Conservation (phyloP, 2,113 vertebrate genomes). For the Toxotes chatareus region DNA sequence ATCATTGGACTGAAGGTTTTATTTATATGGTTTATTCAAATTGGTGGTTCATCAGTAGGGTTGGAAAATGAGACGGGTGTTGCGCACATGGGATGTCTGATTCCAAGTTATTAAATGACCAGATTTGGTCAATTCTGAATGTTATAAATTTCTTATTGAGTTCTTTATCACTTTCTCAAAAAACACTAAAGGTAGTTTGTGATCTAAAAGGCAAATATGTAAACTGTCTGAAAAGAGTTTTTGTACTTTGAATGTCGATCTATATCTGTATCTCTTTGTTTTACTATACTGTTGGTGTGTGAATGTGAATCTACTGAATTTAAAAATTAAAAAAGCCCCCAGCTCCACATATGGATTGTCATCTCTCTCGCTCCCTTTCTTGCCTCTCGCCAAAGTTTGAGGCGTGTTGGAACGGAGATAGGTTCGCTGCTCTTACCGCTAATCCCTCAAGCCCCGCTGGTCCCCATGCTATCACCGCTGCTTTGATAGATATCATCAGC, state of each 20-base stretch:
- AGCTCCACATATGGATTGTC: conserved; percentile 22
- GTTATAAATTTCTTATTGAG: too few species aligned
- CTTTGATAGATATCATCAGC: conserved; percentile 52
- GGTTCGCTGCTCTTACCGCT: conserved; percentile 34
- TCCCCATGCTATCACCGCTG: conserved; percentile 44
- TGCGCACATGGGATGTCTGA: background rate
- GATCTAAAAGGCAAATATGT: too few species aligned
- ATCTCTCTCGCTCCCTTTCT: background rate
- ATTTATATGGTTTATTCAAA: conserved; percentile 21
- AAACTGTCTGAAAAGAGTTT: too few species aligned
- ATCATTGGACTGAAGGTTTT: conserved; percentile 23
- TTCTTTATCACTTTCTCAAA: too few species aligned
- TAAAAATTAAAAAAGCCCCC: conserved; percentile 2
- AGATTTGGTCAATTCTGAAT: too few species aligned
- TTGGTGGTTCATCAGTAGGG: background rate
- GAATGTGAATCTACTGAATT: conserved; percentile 3
- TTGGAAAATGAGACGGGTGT: background rate
- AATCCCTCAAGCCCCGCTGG: conserved; percentile 43
- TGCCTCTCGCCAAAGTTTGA: conserved; percentile 40
- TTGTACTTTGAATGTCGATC: background rate
- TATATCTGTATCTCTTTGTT: background rate
- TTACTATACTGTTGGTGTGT: background rate
- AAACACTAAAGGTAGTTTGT: too few species aligned
- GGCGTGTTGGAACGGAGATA: conserved; percentile 43
- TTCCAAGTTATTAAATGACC: too few species aligned